These are phyloP conservation scores for Smutsia gigantea DNA, from an alignment of 2,797 vertebrate genomes.

Conservation along the genomic window DNA sequence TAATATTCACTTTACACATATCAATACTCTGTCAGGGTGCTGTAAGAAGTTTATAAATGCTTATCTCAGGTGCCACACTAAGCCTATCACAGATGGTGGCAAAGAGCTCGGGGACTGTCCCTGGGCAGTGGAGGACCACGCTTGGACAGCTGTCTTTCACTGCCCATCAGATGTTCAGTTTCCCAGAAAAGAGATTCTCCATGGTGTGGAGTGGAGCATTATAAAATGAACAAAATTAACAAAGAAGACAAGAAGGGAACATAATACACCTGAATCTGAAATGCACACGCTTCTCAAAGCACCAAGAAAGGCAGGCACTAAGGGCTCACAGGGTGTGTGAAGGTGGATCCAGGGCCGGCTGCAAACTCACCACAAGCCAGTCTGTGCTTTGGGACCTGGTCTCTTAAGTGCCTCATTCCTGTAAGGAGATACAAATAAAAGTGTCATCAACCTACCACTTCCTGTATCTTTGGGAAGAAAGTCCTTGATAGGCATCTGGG, in stretches of 20 bases:
- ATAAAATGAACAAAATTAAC: background rate
- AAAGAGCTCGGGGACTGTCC: too few relatives aligned
- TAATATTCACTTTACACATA: background rate
- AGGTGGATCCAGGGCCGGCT: background rate
- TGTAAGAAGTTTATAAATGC: background rate
- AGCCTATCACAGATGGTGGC: background rate
- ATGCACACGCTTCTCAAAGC: background rate
- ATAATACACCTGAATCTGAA: background rate
- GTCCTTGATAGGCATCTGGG: background rate
- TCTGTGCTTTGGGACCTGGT: background rate
- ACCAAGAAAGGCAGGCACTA: background rate
- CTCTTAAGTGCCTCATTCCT: background rate
- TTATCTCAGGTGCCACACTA: background rate
- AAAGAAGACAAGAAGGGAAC: background rate
- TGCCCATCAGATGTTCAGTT: background rate
- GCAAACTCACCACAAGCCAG: background rate
- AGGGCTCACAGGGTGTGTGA: background rate
- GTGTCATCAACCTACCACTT: background rate
- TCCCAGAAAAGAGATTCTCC: background rate
- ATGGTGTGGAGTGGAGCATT: background rate
- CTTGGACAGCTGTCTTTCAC: background rate
- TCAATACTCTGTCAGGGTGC: background rate
- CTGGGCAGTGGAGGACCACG: background rate
- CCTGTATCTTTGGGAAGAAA: background rate
- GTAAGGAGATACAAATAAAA: background rate